These are phyloP conservation scores for Aix galericulata DNA, from an alignment of 2,113 vertebrate genomes.

Conservation along the genomic window DNA sequence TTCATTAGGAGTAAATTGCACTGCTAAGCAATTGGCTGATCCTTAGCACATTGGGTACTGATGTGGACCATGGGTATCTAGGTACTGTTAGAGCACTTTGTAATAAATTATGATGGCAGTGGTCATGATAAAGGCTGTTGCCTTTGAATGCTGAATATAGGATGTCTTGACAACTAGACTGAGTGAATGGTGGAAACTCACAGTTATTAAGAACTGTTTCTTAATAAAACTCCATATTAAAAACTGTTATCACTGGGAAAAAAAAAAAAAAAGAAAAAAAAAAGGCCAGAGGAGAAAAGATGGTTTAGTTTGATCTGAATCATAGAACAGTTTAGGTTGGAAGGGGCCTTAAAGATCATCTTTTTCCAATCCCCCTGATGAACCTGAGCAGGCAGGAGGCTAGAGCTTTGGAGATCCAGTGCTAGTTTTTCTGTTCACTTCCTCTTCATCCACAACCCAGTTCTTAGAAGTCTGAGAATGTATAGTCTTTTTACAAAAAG, in stretches of 20 bases:
- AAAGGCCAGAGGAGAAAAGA: background rate
- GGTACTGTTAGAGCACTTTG: background rate
- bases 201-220: too few species aligned
- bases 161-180: fast-evolving
- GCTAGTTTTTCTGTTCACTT: background rate
- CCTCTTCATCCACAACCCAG: background rate
- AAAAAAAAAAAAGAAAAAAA: background rate
- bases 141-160: background rate
- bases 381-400: background rate
- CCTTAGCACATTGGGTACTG: background rate
- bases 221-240: background rate
- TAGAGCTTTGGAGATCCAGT: background rate
- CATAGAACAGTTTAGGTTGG: too few species aligned
- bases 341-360: too few species aligned
- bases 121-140: background rate
- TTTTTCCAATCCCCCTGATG: background rate
- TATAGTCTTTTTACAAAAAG: background rate
- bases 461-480: background rate
- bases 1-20: background rate
- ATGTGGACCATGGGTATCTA: fast-evolving
- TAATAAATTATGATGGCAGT: background rate
- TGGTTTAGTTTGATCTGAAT: background rate
- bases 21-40: background rate
- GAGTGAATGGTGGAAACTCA: background rate
- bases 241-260: background rate